Conservation (phyloP, 2,113 vertebrate species). For the Tachycineta bicolor region DNA sequence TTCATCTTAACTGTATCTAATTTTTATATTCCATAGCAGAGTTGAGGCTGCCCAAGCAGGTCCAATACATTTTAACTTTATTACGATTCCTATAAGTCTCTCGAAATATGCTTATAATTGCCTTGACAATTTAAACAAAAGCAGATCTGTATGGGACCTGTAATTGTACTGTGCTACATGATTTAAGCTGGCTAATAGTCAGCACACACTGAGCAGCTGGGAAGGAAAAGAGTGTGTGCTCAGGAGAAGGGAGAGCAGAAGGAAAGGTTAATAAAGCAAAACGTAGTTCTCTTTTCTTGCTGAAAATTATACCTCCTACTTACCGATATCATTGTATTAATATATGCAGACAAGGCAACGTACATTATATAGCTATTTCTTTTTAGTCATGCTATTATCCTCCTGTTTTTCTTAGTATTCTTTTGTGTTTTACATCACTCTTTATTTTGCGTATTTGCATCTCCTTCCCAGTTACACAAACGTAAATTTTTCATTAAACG, state of each 20-base stretch:
- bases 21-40: neutral
- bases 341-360: neutral
- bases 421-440: neutral
- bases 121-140: constrained; percentile 59
- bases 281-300: neutral
- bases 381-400: neutral
- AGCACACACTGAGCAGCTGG: constrained; percentile 36
- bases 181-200: constrained; percentile 32
- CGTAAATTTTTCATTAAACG: neutral
- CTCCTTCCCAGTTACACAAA: neutral
- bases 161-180: constrained; percentile 11
- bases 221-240: neutral
- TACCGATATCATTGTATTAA: neutral
- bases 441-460: neutral
- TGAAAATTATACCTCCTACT: neutral
- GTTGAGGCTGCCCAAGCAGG: neutral
- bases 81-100: neutral
- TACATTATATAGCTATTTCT: neutral
- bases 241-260: neutral
- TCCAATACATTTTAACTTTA: constrained; percentile 13
- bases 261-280: constrained; percentile 16
- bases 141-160: constrained; percentile 39
- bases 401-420: neutral
- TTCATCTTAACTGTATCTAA: neutral
- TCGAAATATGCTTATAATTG: constrained; percentile 27